Base-by-base conservation (phyloP, 2,888 invertebrate genomes). In the Cerceris ruficornis region DNA sequence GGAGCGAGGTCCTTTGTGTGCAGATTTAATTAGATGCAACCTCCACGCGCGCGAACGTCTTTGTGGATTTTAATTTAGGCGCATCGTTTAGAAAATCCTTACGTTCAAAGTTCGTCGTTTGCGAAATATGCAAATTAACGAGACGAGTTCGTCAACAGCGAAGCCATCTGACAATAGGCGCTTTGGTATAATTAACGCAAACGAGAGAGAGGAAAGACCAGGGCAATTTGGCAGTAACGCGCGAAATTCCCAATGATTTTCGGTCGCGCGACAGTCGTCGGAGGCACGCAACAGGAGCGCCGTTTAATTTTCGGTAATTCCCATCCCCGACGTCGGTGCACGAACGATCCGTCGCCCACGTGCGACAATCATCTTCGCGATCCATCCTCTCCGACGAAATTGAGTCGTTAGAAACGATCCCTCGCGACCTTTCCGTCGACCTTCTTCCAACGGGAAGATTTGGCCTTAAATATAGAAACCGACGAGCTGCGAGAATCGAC, bases 261-360 rank as follows among this genome's bases (percentile, higher is more conserved):
- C 57, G 28, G 39, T 67, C 67, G 46, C 58, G 67, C 46, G 67
- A 0, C 50, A 41, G n/a, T 28, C n/a, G 17, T 13, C 28, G 9
- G 11, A 13, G 55, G 55, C 55, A 65, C 65, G 67, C 58, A 67
- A 58, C 46, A 55, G 17, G 46, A 43, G 7, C 28, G 46, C 58
- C 67, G 28, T 58, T 67, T 67, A 58, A 67, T 67, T 67, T 67
- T 49, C 13, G 67, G 49, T 49, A 67, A 67, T 57, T 58, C 39
- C 28, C 58, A 67, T 49, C 13, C 4, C 17, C n/a, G 49, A 13
- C 49, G 61, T 41, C 6, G 9, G 7, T 13, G 15, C 4, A 17
- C 39, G 15, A 15, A 55, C 42, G 15, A 54, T 55, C 52, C 28
- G 13, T 39, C 65, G 65, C 65, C 65, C 55, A 65, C 65, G 15